A percentile compares a stretch with the other conserved stretches of the same genome.
These are phyloP conservation scores for Tenebrio molitor DNA, from an alignment of 1,140 invertebrate species.

Conservation along the genomic window DNA sequence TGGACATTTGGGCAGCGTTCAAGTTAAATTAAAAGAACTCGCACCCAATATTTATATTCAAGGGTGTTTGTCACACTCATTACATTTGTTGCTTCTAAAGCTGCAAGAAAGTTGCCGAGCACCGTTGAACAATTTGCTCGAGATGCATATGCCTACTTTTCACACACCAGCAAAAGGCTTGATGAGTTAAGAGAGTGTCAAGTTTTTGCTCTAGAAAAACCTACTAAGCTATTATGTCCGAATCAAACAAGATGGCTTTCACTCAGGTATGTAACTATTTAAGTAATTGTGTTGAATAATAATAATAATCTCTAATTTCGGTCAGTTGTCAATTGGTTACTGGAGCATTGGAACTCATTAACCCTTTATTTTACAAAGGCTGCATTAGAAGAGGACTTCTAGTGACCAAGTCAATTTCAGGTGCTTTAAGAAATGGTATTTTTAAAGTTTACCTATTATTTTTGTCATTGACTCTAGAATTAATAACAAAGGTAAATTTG, in stretches of 20 bases:
- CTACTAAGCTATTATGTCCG: constrained; percentile 63
- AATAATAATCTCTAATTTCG: too few relatives aligned
- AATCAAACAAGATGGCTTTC: constrained; percentile 66
- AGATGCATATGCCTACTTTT: constrained; percentile 58
- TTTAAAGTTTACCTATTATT: constrained; percentile 45
- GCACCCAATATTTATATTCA: too few relatives aligned
- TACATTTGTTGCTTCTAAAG: too few relatives aligned
- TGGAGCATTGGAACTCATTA: constrained; percentile 45
- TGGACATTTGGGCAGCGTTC: too few relatives aligned
- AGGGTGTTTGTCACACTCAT: too few relatives aligned
- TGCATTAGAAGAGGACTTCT: constrained; percentile 10
- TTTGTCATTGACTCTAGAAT: constrained; percentile 29
- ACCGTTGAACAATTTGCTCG: background rate
- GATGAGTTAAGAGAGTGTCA: constrained; percentile 61
- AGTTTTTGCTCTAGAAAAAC: constrained; percentile 59
- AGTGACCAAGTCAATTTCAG: background rate
- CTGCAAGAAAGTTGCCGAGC: too few relatives aligned
- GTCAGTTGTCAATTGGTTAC: constrained; percentile 54
- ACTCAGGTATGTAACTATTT: too few relatives aligned
- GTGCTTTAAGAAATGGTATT: constrained; percentile 39
- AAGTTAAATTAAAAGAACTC: too few relatives aligned
- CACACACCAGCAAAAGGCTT: constrained; percentile 59
- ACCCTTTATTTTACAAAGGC: constrained; percentile 22
- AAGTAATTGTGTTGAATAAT: too few relatives aligned
- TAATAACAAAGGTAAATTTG: constrained; percentile 40